phyloP scores from a whole-genome alignment of 1,140 invertebrate species.

The Meteorus sp. region DNA sequence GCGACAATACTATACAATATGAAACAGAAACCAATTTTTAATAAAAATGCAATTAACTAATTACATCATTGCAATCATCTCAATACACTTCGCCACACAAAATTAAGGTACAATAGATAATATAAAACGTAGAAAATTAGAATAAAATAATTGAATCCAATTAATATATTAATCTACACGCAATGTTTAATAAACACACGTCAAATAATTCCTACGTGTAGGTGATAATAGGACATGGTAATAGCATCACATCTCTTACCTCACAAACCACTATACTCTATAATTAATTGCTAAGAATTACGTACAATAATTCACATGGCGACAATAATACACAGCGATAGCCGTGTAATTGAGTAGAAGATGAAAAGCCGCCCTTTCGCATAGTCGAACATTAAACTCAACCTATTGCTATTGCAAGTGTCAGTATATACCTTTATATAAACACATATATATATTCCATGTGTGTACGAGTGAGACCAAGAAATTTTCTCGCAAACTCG shows the following conservation, averaged over 20 bases:
- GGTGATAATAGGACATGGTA: slow-evolving; percentile 11
- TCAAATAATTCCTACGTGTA: too few species aligned
- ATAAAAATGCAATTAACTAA: too few species aligned
- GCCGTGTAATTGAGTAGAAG: slow-evolving; percentile 24
- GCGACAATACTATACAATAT: too few species aligned
- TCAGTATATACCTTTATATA: too few species aligned
- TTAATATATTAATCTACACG: background rate
- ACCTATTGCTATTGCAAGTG: background rate
- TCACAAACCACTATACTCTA: background rate
- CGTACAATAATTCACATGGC: slow-evolving; percentile 15
- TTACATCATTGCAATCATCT: too few species aligned
- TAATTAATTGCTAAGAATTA: slow-evolving; percentile 21
- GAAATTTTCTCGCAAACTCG: too few species aligned
- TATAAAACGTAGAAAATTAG: too few species aligned
- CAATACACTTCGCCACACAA: too few species aligned
- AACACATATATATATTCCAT: background rate
- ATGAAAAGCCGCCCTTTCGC: slow-evolving; percentile 11
- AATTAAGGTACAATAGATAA: too few species aligned
- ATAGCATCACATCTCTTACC: background rate
- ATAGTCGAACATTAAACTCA: slow-evolving; percentile 15
- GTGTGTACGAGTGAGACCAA: too few species aligned
- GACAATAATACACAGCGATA: slow-evolving; percentile 23
- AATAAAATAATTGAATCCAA: background rate
- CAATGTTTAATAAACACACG: too few species aligned
- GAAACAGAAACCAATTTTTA: too few species aligned